Percentiles rank a stretch among this genome's conserved stretches.
Evolutionary conservation across 2,797 vertebrate genomes (phyloP).

Genomic region (Cynopterus sphinx): DNA sequence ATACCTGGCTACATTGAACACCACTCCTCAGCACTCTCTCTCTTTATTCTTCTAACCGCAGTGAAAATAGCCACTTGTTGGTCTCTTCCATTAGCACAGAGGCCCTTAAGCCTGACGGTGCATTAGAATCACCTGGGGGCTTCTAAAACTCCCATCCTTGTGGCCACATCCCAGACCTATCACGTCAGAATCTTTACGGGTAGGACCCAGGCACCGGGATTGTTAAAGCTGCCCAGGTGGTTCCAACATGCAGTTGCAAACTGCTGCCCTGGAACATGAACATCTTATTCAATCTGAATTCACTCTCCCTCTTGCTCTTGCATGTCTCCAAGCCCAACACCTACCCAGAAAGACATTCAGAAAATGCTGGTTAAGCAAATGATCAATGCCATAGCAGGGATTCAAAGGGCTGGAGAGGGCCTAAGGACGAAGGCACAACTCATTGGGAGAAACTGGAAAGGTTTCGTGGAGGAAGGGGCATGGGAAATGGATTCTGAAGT

Average conservation of each 20-base stretch:
- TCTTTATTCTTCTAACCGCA: background rate
- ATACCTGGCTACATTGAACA: background rate
- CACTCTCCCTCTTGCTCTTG: background rate
- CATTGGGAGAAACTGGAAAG: background rate
- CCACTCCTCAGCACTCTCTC: background rate
- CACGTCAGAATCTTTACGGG: background rate
- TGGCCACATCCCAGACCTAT: background rate
- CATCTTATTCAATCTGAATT: background rate
- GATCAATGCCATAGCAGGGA: background rate
- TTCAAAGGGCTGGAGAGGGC: background rate
- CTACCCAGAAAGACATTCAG: background rate
- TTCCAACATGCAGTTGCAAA: background rate
- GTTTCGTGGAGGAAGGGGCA: background rate
- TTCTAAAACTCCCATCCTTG: background rate
- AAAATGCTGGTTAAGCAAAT: background rate
- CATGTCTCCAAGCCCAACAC: background rate
- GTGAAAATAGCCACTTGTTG: background rate
- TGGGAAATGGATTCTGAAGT: background rate
- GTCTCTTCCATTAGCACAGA: background rate
- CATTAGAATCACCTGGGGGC: background rate
- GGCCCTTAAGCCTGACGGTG: background rate
- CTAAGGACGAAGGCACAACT: background rate
- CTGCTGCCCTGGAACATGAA: background rate
- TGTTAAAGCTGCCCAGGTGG: background rate
- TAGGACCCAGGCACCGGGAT: background rate